Base-by-base conservation (phyloP, 92 coral and sea anemone genomes). In the Muricea muricata region DNA sequence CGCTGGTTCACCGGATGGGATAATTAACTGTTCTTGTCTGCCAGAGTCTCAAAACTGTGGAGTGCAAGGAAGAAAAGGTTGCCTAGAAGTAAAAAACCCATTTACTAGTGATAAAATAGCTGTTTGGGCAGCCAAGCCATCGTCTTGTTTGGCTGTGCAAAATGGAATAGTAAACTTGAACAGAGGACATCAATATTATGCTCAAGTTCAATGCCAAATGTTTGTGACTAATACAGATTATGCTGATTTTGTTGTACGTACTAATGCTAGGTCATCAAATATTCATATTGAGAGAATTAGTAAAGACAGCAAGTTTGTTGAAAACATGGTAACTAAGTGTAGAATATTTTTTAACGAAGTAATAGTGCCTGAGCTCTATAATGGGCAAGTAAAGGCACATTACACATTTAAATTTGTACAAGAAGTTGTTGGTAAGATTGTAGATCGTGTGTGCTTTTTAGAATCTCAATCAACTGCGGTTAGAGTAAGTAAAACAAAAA, bases 221-320 rank as follows among this genome's bases (percentile, higher is more conserved):
- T 61, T 72, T 42, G 82, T 65, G 25, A 50, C 80, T 31, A 84
- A 84, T 29, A 57, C 74, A 23, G 70, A 32, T 29, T 84, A 70
- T 80, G 82, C 88, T 57, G 54, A 73, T 69, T 84, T 84, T 84
- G 88, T 84, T 33, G 40, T 84, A 23, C 65, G 87, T 69, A 70
- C 87, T 54, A 15, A 25, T 54, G 61, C 61, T 17, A 54, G 20
- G 61, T 54, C 61, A 14, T 54, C 61, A 54, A 54, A 54, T 54
- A 54, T 54, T 54, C 61, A 54, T 54, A 54, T 54, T 54, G 61
- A 54, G 25, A 20, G 61, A 54, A 54, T 54, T 25, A 54, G 4
- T 54, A 15, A 54, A 25, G 61, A 54, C n/a, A 14, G 1, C 20
- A 1, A 54, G 4, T 54, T 54, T 0, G 23, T 54, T 54, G 61